Evolutionary conservation across 2,797 vertebrate genomes (phyloP).

Genomic region (Notolepis coatsorum): DNA sequence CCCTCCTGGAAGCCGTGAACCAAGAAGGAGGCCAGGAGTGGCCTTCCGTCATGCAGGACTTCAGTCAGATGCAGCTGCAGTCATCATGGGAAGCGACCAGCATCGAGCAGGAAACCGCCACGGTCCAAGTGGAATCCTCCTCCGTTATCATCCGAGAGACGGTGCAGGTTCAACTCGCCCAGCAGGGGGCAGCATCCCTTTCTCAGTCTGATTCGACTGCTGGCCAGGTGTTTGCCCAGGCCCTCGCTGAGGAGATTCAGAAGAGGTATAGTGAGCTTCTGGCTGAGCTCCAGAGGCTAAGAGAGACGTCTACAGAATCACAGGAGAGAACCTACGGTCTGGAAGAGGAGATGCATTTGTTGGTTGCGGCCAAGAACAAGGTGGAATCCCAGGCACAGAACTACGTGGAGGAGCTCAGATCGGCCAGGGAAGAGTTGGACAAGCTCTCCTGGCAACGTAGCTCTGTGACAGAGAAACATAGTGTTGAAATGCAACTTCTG

Average conservation of each 20-base stretch:
- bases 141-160: conserved; percentile 77
- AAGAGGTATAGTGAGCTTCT: conserved; percentile 81
- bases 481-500: conserved; percentile 75
- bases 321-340: conserved; percentile 75
- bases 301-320: conserved; percentile 76
- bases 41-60: conserved; percentile 75
- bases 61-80: conserved; percentile 72
- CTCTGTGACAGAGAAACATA: conserved; percentile 73
- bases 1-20: conserved; percentile 82
- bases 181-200: conserved; percentile 56
- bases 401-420: conserved; percentile 75
- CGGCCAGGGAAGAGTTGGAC: conserved; percentile 73
- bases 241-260: conserved; percentile 83
- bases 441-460: conserved; percentile 73
- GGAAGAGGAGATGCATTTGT: conserved; percentile 59
- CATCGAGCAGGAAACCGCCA: conserved; percentile 72
- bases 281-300: conserved; percentile 82
- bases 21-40: conserved; percentile 83
- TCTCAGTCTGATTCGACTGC: conserved; percentile 23
- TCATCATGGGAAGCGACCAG: conserved; percentile 82
- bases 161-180: conserved; percentile 67
- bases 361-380: conserved; percentile 79
- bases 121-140: conserved; percentile 72
- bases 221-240: conserved; percentile 75
- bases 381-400: conserved; percentile 70